phyloP scores from a whole-genome alignment of 1,140 invertebrate genomes.

The Zaprionus africanus region DNA sequence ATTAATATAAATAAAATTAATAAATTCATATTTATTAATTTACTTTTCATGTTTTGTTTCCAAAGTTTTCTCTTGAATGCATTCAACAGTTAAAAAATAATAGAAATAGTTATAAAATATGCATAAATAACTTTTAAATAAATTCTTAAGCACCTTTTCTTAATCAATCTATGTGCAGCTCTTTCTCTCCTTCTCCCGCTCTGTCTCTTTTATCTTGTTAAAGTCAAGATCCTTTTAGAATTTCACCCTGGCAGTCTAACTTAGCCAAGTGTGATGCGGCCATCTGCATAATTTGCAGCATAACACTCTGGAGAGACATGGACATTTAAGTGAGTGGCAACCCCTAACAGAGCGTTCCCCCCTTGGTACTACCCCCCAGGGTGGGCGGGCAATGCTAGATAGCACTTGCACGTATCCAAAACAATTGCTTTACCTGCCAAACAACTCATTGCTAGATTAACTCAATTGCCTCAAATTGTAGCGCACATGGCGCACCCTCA shows the following conservation, averaged over 20 bases:
- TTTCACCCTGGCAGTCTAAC: neutral
- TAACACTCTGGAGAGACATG: constrained; percentile 47
- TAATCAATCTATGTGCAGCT: neutral
- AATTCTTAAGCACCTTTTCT: neutral
- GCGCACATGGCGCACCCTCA: constrained; percentile 58
- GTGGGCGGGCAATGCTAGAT: constrained; percentile 40
- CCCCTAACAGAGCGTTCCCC: constrained; percentile 12
- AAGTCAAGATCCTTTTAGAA: constrained; percentile 3
- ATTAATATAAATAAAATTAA: too few relatives aligned
- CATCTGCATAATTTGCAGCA: constrained; percentile 55
- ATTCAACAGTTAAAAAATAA: too few relatives aligned
- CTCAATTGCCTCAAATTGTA: constrained; percentile 73
- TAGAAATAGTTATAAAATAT: neutral
- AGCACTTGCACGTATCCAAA: constrained; percentile 57
- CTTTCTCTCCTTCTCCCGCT: too few relatives aligned
- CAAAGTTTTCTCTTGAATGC: neutral
- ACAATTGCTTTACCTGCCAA: constrained; percentile 72
- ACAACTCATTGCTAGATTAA: constrained; percentile 78
- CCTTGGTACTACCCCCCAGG: neutral
- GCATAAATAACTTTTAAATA: neutral
- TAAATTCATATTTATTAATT: too few relatives aligned
- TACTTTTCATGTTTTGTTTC: neutral
- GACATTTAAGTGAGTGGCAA: constrained; percentile 39
- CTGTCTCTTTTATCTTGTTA: neutral
- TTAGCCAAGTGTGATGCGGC: constrained; percentile 27